Evolutionary conservation across 2,888 invertebrate genomes (phyloP), one percentile per base, ranked within the genome.

Genomic region (Spisula solida): DNA sequence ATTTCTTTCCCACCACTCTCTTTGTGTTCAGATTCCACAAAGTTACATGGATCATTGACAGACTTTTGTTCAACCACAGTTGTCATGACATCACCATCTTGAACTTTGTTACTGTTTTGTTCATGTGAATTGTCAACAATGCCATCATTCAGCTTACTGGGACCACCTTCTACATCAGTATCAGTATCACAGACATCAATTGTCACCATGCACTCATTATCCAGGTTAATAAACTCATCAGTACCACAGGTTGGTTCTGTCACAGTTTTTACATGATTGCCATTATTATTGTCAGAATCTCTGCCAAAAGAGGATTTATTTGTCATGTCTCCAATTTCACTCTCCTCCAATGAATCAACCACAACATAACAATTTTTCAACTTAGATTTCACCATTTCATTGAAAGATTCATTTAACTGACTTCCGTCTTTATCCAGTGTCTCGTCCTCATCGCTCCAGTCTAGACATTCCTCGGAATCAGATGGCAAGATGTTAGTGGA

Each of bases 361-460:
- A 88, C 88, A 51, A 88, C 66, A 31, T 48, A 83, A 75, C 41
- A 70, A 16, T 34, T 60, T 8, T 34, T 60, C 1, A 34, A 6
- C 16, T 25, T 41, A 1, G 48, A 48, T 8, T 84, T 81, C 55
- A 81, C 75, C 29, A 81, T 78, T 55, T 66, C 83, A 82, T 82
- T 79, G 79, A 81, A 82, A 29, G 82, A 41, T 48, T 88, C 88
- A 31, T 82, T 78, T n/a, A 81, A 85, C 29, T 25, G 81, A 29
- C 18, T 20, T 70, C 16, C 18, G n/a, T 86, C 86, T n/a, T 31
- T 70, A n/a, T 88, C 88, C 10, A 85, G 66, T 6, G 78, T 31
- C 25, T 48, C 78, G 16, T 90, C 87, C 14, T 90, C 87, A 85
- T 90, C 90, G 29, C 79, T 82, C 90, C 90, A 90, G 41, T 90